Percentiles rank a stretch among this genome's conserved stretches.
Conservation (phyloP, 2,113 vertebrate genomes). For the Sphaerodactylus townsendi region DNA sequence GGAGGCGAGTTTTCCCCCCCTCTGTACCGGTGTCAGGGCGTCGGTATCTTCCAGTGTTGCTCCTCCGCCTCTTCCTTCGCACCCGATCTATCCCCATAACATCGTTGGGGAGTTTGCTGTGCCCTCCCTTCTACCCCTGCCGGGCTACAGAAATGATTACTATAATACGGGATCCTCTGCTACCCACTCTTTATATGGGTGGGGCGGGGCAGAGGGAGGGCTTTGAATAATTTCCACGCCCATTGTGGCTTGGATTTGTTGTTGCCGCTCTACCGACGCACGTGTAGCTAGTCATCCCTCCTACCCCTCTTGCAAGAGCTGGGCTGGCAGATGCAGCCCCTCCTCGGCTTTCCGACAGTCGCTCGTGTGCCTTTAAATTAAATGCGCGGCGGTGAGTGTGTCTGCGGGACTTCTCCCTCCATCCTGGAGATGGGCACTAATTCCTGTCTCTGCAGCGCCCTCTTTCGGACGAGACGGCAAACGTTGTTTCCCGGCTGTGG, state of each 20-base stretch:
- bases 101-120: not conserved
- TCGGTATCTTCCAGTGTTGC: not conserved
- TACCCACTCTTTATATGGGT: conserved; percentile 14
- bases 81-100: conserved; percentile 10
- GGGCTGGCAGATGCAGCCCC: not conserved
- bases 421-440: not conserved
- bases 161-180: conserved; percentile 51
- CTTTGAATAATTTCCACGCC: conserved; percentile 10
- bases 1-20: too few relatives aligned
- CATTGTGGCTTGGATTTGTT: conserved; percentile 21
- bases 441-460: conserved; percentile 56
- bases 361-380: conserved; percentile 44
- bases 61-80: not conserved
- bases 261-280: not conserved
- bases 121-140: conserved; percentile 15
- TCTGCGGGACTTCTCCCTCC: not conserved
- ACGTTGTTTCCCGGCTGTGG: not conserved
- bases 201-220: not conserved
- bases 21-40: not conserved
- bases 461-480: conserved; percentile 46
- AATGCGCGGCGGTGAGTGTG: not conserved
- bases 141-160: conserved; percentile 46
- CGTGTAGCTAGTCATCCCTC: not conserved
- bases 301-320: conserved; percentile 1
- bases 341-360: not conserved